A percentile compares a stretch with the other conserved stretches of the same genome.
phyloP scores from a whole-genome alignment of 2,797 vertebrate species.

The Oreortyx pictus region DNA sequence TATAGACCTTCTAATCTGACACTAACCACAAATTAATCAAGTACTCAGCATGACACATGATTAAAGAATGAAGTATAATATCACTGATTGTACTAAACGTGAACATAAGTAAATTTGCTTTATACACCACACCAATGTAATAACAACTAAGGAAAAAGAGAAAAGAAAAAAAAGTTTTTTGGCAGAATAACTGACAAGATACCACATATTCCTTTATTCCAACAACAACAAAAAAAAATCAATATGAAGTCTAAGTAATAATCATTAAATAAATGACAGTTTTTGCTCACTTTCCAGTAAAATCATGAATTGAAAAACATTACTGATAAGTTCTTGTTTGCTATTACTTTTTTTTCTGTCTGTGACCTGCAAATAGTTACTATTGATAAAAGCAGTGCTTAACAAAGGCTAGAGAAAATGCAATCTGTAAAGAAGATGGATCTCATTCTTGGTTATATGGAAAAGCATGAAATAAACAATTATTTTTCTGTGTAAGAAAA shows the following conservation, averaged over 20 bases:
- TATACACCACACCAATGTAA: background rate
- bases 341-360: background rate
- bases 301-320: background rate
- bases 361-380: background rate
- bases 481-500: background rate
- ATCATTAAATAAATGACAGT: background rate
- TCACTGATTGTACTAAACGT: background rate
- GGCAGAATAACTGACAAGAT: background rate
- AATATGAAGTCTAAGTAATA: background rate
- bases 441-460: background rate
- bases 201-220: background rate
- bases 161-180: fast-evolving
- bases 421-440: background rate
- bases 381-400: background rate
- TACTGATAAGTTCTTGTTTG: background rate
- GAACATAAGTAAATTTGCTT: background rate
- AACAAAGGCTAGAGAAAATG: background rate
- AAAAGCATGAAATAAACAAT: background rate
- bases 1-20: background rate
- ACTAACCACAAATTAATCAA: background rate
- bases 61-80: background rate
- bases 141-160: fast-evolving
- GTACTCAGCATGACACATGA: background rate
- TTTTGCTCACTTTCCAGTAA: background rate
- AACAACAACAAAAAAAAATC: background rate